Evolutionary conservation across 2,797 vertebrate species (phyloP), one percentile per base, ranked within the genome.

Genomic region (Prunella strophiata): DNA sequence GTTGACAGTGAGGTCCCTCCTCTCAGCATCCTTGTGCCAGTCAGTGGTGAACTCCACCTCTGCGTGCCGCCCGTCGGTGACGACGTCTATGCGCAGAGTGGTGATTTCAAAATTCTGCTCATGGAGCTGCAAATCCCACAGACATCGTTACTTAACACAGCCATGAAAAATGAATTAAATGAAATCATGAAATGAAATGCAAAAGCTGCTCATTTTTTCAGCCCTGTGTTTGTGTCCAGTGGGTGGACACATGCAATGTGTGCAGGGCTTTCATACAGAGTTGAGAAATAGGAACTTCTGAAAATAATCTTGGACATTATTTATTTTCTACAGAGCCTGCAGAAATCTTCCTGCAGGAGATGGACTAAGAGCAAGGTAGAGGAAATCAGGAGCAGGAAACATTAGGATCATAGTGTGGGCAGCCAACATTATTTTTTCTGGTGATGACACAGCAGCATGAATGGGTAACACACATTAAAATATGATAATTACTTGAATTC

Each of bases 61-160:
- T 0, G 99, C 99, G 9, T 99, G 99, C 30, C 99, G 98, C 9
- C 99, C 99, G 6, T 99, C 99, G 0, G 99, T 99, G 94, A 98
- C 91, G 8, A 99, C 98, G 34, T 99, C 99, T 92, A 99, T 98
- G 71, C 99, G 97, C 84, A 99, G 97, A 1, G 99, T 99, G 62
- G 99, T 99, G 96, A 99, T 99, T 97, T 99, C 99, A 98, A 99
- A 99, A 95, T 99, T 99, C 97, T 99, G 98, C 38, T 99, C 98
- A 62, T 99, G 98, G 71, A 99, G 96, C 99, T 99, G 83, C 38
- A 95, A 94, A 91, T 73, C 65, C 96, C 79, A 94, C 89, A 89
- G 70, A 89, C 65, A 86, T 1, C 0, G 10, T 95, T 94, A 95
- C 36, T 85, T 75, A 87, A 4, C 34, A 57, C 18, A 32, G 7